These are phyloP conservation scores for Hemistola chrysoprasaria DNA, from an alignment of 2,888 invertebrate species.

Conservation along the genomic window DNA sequence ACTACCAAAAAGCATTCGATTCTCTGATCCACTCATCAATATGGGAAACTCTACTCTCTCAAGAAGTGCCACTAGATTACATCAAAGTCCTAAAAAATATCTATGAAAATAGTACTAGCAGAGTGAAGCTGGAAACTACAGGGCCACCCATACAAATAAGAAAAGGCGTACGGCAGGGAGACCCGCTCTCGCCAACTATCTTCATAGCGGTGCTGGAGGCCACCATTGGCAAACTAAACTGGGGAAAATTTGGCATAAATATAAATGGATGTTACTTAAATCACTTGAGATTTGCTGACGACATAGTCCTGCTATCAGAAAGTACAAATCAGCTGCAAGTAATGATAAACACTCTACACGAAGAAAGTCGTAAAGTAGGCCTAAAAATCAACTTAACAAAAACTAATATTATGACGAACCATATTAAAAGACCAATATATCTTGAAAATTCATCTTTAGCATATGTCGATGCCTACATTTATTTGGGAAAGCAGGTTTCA, in stretches of 20 bases:
- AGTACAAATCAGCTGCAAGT: slow-evolving; percentile 1
- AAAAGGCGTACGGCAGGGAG: slow-evolving; percentile 11
- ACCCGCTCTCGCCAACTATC: slow-evolving; percentile 9
- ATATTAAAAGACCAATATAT: slow-evolving; percentile 10
- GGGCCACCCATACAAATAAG: slow-evolving; percentile 11
- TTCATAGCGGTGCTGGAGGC: slow-evolving; percentile 3
- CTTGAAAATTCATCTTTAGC: slow-evolving; percentile 14
- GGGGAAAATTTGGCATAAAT: slow-evolving; percentile 6
- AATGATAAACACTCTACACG: slow-evolving; percentile 16
- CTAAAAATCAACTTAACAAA: slow-evolving; percentile 24
- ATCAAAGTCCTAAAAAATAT: slow-evolving; percentile 18
- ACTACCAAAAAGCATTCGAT: slow-evolving; percentile 3
- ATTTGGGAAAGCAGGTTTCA: slow-evolving; percentile 13
- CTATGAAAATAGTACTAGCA: slow-evolving; percentile 15
- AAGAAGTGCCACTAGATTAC: slow-evolving; percentile 7
- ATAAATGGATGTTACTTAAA: no score
- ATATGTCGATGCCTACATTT: slow-evolving; percentile 16
- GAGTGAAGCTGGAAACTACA: slow-evolving; percentile 17
- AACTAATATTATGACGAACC: slow-evolving; percentile 27
- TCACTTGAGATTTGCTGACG: slow-evolving; percentile 14
- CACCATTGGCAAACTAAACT: slow-evolving; percentile 4
- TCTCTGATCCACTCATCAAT: slow-evolving; percentile 4
- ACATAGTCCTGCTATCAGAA: slow-evolving; percentile 9
- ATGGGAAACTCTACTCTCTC: slow-evolving; percentile 12
- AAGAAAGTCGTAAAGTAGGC: slow-evolving; percentile 17